Conservation (phyloP, 2,797 vertebrate genomes). For the Sebastolobus alascanus region DNA sequence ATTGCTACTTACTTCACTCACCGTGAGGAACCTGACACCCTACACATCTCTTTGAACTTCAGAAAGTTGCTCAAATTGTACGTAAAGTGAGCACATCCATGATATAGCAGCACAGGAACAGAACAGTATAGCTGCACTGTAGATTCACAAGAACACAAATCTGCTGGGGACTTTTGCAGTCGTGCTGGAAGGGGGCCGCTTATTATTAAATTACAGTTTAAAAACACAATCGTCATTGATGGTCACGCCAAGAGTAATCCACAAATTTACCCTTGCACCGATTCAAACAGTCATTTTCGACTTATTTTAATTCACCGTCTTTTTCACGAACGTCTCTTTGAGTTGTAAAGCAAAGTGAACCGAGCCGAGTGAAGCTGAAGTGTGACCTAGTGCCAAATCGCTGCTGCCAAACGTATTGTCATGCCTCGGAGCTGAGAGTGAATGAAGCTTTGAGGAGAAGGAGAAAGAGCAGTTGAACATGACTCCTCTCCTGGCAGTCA, state of each 20-base stretch:
- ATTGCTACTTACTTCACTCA: conserved; percentile 38
- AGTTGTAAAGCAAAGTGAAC: conserved; percentile 18
- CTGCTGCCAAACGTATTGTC: conserved; percentile 63
- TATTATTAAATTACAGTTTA: conserved; percentile 22
- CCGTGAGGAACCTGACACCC: conserved; percentile 52
- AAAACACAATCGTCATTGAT: conserved; percentile 18
- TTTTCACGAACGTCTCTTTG: conserved; percentile 26
- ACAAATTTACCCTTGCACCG: conserved; percentile 30
- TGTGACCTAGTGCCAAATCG: conserved; percentile 54
- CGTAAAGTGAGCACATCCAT: conserved; percentile 49
- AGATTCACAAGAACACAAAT: conserved; percentile 35
- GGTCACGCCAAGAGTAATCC: conserved; percentile 1
- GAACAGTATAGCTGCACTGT: conserved; percentile 16
- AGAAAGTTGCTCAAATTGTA: conserved; percentile 57
- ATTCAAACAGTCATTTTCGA: conserved; percentile 18
- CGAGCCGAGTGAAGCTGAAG: conserved; percentile 32
- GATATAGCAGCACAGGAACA: conserved; percentile 10
- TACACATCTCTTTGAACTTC: conserved; percentile 51
- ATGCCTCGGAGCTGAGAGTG: conserved; percentile 44
- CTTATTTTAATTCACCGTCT: conserved; percentile 17
- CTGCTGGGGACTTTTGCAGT: conserved; percentile 55
- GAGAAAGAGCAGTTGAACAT: conserved; percentile 66
- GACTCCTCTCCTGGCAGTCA: conserved; percentile 72
- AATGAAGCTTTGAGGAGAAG: conserved; percentile 56
- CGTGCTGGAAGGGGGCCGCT: conserved; percentile 4